Evolutionary conservation across 1,140 invertebrate genomes (phyloP).

Genomic region (Drosophila azteca): DNA sequence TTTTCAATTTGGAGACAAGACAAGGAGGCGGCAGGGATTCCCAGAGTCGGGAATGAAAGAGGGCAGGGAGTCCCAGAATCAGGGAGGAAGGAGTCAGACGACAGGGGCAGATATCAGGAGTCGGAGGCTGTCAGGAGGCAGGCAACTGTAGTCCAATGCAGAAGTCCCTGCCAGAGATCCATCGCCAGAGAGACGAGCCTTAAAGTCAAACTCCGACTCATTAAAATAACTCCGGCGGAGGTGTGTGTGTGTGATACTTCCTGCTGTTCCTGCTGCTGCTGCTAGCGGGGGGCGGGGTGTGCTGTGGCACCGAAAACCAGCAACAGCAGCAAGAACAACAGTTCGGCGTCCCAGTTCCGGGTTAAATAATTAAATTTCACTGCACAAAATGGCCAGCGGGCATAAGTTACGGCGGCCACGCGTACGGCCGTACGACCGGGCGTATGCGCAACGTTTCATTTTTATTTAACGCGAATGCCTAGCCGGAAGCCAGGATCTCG

Average conservation of each 20-base stretch:
- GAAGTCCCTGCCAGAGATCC: neutral
- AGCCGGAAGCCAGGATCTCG: conserved; percentile 75
- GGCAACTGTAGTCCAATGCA: conserved; percentile 8
- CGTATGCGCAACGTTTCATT: conserved; percentile 79
- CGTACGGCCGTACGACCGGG: conserved; percentile 52
- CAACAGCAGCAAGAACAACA: conserved; percentile 28
- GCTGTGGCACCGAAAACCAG: conserved; percentile 20
- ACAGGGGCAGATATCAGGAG: neutral
- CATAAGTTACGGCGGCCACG: conserved; percentile 74
- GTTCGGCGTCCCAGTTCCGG: conserved; percentile 72
- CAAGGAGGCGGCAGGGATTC: conserved; percentile 19
- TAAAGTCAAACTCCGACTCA: conserved; percentile 69
- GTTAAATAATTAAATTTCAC: conserved; percentile 81
- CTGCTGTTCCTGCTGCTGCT: conserved; percentile 33
- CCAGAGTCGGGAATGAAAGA: conserved; percentile 6
- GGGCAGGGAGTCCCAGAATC: neutral
- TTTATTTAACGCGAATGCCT: conserved; percentile 74
- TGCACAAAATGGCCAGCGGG: conserved; percentile 75
- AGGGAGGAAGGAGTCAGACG: conserved; percentile 8
- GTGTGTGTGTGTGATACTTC: conserved; percentile 77
- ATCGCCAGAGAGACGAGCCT: conserved; percentile 36
- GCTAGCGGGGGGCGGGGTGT: conserved; percentile 12
- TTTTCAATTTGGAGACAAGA: conserved; percentile 74
- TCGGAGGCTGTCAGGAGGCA: conserved; percentile 22
- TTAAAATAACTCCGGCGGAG: conserved; percentile 74